These are phyloP conservation scores for Euclidia mi DNA, from an alignment of 2,888 invertebrate genomes.

Conservation along the genomic window DNA sequence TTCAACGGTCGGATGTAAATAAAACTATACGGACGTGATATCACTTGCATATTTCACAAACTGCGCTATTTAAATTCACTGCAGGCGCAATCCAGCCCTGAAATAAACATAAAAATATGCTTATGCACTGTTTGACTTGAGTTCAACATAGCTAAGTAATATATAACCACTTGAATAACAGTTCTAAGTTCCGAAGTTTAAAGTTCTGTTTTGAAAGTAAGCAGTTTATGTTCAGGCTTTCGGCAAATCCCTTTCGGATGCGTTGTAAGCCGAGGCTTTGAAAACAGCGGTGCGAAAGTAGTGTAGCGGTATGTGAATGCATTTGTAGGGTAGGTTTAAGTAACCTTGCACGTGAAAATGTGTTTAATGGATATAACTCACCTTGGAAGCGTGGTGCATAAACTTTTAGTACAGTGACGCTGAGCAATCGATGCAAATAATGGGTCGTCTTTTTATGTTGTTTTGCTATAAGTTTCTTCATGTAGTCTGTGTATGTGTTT, in stretches of 20 bases:
- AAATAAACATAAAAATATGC: conserved; percentile 72
- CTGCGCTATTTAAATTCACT: conserved; percentile 73
- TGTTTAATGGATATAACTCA: conserved; percentile 12
- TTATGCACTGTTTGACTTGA: conserved; percentile 63
- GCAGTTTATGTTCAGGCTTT: conserved; percentile 51
- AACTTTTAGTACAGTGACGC: conserved; percentile 1
- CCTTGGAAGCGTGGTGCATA: not conserved
- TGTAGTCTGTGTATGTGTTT: too few relatives aligned
- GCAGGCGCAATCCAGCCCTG: conserved; percentile 69
- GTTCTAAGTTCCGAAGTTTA: conserved; percentile 27
- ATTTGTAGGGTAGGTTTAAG: conserved; percentile 8
- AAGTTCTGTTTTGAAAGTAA: conserved; percentile 43
- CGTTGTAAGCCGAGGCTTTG: conserved; percentile 42
- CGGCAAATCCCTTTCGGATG: conserved; percentile 63
- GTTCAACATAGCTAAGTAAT: conserved; percentile 42
- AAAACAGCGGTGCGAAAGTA: conserved; percentile 37
- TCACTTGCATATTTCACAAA: conserved; percentile 71
- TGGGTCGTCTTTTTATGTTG: too few relatives aligned
- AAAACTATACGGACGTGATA: conserved; percentile 62
- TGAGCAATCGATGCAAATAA: not conserved
- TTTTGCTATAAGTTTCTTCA: too few relatives aligned
- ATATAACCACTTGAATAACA: conserved; percentile 20
- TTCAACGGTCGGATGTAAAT: conserved; percentile 61
- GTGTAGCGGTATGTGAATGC: conserved; percentile 5
- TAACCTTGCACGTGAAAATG: conserved; percentile 8